A percentile compares a stretch with the other conserved stretches of the same genome.
Conservation (phyloP, 2,113 vertebrate species). For the Melanocharis versteri region DNA sequence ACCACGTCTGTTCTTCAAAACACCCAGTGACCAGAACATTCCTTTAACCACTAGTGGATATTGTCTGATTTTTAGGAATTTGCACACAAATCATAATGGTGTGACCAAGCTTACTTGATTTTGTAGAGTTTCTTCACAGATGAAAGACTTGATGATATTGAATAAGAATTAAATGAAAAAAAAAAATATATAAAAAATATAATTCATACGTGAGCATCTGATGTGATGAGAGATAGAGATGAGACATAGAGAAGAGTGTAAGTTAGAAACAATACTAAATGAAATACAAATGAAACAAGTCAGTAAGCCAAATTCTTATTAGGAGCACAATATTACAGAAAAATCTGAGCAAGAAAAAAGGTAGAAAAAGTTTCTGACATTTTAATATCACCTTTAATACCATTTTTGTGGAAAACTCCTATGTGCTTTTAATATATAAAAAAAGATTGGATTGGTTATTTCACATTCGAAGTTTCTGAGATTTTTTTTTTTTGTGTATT, state of each 20-base stretch:
- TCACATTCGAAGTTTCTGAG: not conserved
- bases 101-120: not conserved
- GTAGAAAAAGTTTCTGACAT: not conserved
- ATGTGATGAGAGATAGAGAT: not conserved
- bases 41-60: not conserved
- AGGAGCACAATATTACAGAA: not conserved
- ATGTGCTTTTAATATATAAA: fast-evolving
- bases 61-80: not conserved
- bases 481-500: not conserved
- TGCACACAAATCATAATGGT: not conserved
- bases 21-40: not conserved
- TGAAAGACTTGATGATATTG: not conserved
- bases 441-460: not conserved
- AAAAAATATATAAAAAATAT: not conserved
- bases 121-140: not conserved
- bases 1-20: not conserved
- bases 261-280: not conserved
- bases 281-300: not conserved
- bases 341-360: not conserved
- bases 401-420: not conserved
- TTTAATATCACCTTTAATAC: not conserved
- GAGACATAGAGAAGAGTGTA: not conserved
- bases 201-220: fast-evolving
- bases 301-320: not conserved
- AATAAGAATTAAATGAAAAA: not conserved